A percentile compares a stretch with the other conserved stretches of the same genome.
Conservation (phyloP, 1,140 invertebrate species). For the Trichonephila clavata region DNA sequence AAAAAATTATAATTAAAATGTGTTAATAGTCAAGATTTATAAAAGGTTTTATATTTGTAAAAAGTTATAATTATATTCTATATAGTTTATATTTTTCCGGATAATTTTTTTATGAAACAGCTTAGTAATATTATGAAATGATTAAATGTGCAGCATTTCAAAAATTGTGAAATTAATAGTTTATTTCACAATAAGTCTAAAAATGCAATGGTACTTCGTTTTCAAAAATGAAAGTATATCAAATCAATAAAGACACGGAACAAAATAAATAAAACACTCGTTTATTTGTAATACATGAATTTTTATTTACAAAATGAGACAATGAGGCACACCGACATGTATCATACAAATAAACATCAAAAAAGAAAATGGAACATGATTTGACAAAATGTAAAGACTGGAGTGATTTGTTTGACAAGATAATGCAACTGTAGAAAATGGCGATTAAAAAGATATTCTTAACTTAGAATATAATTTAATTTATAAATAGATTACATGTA, state of each 20-base stretch:
- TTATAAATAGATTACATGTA: not conserved
- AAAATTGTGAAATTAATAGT: no score
- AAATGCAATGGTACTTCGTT: no score
- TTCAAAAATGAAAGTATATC: no score
- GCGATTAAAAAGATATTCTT: not conserved
- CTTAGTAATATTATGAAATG: not conserved
- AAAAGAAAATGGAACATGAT: not conserved
- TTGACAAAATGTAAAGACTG: slow-evolving; percentile 1
- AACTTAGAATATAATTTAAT: not conserved
- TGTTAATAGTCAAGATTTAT: no score
- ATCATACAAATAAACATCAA: slow-evolving; percentile 32
- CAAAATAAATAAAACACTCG: not conserved
- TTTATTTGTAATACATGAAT: not conserved
- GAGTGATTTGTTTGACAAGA: slow-evolving; percentile 25
- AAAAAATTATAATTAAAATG: no score
- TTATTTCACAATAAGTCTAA: no score
- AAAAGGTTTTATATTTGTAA: no score
- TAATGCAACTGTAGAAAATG: not conserved
- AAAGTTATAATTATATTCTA: not conserved
- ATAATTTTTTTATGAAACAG: not conserved
- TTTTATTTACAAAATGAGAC: slow-evolving; percentile 51
- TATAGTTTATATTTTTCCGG: not conserved
- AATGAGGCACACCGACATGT: not conserved
- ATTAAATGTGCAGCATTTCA: no score
- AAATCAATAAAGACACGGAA: not conserved